Evolutionary conservation across 2,113 vertebrate species (phyloP).

Genomic region (pig (Sus scrofa)): DNA sequence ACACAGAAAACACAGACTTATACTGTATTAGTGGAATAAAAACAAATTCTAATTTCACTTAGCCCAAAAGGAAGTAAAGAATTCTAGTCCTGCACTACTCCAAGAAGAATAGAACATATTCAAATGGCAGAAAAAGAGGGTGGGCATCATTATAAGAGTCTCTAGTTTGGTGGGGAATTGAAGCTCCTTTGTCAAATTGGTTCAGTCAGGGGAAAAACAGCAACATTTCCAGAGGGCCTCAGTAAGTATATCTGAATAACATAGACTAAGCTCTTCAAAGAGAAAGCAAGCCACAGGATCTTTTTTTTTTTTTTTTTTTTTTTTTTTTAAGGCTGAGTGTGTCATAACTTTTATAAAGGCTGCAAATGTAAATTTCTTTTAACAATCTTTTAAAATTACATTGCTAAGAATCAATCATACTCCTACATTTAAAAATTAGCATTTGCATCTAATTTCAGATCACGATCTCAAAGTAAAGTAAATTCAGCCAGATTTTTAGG

Average conservation of each 20-base stretch:
- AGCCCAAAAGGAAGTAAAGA: background rate
- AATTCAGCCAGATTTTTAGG: background rate
- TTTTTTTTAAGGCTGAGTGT: background rate
- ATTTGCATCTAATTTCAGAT: background rate
- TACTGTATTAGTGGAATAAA: background rate
- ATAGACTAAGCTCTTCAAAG: background rate
- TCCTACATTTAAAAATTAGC: background rate
- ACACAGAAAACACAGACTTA: background rate
- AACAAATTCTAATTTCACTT: background rate
- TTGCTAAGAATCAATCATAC: background rate
- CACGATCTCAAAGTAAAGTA: background rate
- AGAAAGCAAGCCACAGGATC: background rate
- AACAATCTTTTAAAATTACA: background rate
- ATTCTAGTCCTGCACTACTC: background rate
- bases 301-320: background rate
- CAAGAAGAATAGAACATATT: background rate
- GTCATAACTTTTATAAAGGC: background rate
- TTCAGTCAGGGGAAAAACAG: background rate
- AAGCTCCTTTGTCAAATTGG: background rate
- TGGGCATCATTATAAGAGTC: background rate
- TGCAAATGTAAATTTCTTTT: background rate
- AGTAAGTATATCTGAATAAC: background rate
- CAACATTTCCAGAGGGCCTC: background rate
- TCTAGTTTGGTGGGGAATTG: background rate
- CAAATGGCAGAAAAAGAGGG: background rate